Conservation (phyloP, 2,113 vertebrate genomes). For the Scophthalmus maximus region DNA sequence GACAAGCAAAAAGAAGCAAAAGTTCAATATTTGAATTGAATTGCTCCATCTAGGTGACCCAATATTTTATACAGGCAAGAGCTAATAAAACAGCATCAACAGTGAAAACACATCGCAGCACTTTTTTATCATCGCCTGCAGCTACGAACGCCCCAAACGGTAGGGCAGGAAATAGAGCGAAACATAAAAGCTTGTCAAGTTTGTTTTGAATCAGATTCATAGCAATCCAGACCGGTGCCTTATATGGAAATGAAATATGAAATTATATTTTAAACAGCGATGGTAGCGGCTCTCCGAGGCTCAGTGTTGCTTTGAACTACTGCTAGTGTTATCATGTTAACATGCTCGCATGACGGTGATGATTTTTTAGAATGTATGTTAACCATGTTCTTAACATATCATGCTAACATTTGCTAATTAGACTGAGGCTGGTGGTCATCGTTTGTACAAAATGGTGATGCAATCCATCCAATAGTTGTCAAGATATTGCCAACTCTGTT, state of each 20-base stretch:
- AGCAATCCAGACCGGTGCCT: background rate
- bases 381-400: too few relatives aligned
- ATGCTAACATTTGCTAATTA: too few relatives aligned
- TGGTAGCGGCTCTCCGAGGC: too few relatives aligned
- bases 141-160: background rate
- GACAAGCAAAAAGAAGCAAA: background rate
- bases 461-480: too few relatives aligned
- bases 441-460: too few relatives aligned
- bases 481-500: too few relatives aligned
- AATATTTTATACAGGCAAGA: background rate
- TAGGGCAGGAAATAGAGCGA: background rate
- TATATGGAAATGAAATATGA: background rate
- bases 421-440: too few relatives aligned
- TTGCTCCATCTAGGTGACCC: background rate
- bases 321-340: too few relatives aligned
- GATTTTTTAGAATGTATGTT: too few relatives aligned
- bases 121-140: constrained; percentile 18
- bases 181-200: background rate
- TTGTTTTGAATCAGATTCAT: background rate
- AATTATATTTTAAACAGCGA: too few relatives aligned
- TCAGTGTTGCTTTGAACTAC: too few relatives aligned
- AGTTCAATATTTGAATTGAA: background rate
- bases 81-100: constrained; percentile 1
- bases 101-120: constrained; percentile 10
- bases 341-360: too few relatives aligned